Evolutionary conservation across 2,113 vertebrate species (phyloP), one percentile per base, ranked within the genome.

Genomic region (Actenoides hombroni): DNA sequence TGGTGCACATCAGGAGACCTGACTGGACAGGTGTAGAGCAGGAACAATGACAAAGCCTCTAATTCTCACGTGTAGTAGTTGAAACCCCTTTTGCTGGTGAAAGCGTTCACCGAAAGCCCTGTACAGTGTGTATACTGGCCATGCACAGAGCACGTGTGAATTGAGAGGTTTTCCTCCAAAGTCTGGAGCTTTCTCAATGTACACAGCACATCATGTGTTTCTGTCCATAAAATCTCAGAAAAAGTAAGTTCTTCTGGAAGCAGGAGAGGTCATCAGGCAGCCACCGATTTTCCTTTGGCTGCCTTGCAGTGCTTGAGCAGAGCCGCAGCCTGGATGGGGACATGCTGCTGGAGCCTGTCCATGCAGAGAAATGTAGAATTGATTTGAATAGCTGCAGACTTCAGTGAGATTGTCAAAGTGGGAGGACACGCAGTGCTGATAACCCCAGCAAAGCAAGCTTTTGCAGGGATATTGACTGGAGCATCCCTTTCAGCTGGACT

Each of bases 1-100:
- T 33, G 31, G 26, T 0, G 1, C 6, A 6, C 0, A 1, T 51
- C 56, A 40, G 33, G 23, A 83, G 31, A 23, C 12, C 49, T 64
- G 57, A 16, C 16, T 83, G 70, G 61, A 49, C 56, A 57, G 35
- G 5, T 6, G 5, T 13, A 49, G 56, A 24, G 19, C 35, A 11
- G 49, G 33, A 87, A 64, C 13, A 39, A 7, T 39, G 78, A 46
- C 51, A 61, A 74, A 74, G 74, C 40, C 40, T 79, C 54, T 26
- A 56, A 0, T 76, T 76, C 17, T 53, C 33, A 12, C 5, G 12
- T 13, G 26, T 11, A 9, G 42, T 8, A 23, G 29, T 26, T 71
- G 46, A 88, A 88, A 33, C 9, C 14, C 8, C 20, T 51, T 65
- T 77, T 49, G 6, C 28, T 46, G 11, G 19, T 65, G 44, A 18